Conservation (phyloP, 2,888 invertebrate species). For the Gordius sp. region DNA sequence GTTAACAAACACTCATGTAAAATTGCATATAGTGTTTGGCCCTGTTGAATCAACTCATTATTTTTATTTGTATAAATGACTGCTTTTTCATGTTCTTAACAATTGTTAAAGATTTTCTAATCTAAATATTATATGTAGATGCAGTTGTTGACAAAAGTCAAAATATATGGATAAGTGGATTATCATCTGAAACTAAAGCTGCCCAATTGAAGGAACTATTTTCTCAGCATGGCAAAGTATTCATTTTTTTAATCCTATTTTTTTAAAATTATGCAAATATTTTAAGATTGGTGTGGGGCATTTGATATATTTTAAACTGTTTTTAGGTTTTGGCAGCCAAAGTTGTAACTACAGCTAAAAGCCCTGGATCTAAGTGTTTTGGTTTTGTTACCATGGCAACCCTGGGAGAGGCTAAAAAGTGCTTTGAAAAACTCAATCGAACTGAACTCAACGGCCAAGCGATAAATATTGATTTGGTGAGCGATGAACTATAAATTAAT, state of each 20-base stretch:
- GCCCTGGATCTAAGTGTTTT: not conserved
- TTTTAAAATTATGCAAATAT: not conserved
- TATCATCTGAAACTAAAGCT: not conserved
- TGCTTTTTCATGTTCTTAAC: too few species aligned
- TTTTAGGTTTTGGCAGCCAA: slow-evolving; percentile 1
- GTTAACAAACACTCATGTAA: too few species aligned
- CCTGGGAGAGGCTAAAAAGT: not conserved
- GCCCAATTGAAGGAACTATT: not conserved
- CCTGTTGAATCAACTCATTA: too few species aligned
- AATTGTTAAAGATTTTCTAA: too few species aligned
- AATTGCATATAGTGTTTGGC: too few species aligned
- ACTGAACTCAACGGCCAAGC: not conserved
- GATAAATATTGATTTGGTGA: not conserved
- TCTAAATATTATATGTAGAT: too few species aligned
- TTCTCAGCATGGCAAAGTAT: not conserved
- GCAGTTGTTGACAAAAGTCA: too few species aligned
- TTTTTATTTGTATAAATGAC: too few species aligned
- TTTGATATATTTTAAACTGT: too few species aligned
- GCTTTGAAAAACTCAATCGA: not conserved
- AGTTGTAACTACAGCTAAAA: not conserved
- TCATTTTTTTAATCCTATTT: not conserved
- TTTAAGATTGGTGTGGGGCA: too few species aligned
- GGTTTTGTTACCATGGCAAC: not conserved
- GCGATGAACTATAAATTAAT: too few species aligned
- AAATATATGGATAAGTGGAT: slow-evolving; percentile 1